Percentiles rank a stretch among this genome's conserved stretches.
These are phyloP conservation scores for Sapajus apella DNA, from an alignment of 2,113 vertebrate species.

Conservation along the genomic window DNA sequence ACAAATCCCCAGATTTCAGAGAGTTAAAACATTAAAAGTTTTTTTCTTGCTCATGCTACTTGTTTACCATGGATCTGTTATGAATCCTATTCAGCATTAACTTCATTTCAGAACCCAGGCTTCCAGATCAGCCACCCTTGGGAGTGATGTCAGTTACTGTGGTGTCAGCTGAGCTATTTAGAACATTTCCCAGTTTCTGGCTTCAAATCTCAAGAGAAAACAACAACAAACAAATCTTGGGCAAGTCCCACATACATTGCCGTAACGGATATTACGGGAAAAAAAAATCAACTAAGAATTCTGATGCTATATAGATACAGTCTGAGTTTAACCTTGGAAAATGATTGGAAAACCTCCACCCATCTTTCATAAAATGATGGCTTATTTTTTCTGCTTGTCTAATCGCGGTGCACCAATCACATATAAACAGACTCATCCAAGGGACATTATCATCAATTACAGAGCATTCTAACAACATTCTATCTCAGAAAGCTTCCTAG, in stretches of 20 bases:
- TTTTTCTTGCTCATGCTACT: background rate
- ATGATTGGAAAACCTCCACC: constrained; percentile 56
- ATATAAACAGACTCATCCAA: constrained; percentile 57
- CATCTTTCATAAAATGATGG: constrained; percentile 63
- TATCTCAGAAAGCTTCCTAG: background rate
- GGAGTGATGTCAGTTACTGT: background rate
- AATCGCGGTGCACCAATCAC: constrained; percentile 29
- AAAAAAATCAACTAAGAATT: constrained; percentile 39
- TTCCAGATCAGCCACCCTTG: background rate
- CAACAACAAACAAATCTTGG: background rate
- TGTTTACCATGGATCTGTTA: background rate
- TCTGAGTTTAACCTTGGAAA: constrained; percentile 54
- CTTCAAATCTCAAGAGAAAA: background rate
- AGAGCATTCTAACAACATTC: background rate
- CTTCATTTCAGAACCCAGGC: background rate
- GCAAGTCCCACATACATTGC: background rate
- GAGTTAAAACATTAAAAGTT: background rate
- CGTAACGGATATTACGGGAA: constrained; percentile 3
- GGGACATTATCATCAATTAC: constrained; percentile 67
- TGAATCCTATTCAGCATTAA: background rate
- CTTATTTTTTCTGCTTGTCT: constrained; percentile 69
- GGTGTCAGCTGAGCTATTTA: background rate
- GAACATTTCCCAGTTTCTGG: background rate
- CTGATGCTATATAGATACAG: background rate
- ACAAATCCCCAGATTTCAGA: background rate